A percentile compares a stretch with the other conserved stretches of the same genome.
Evolutionary conservation across 2,113 vertebrate species (phyloP).

Genomic region (Prionailurus bengalensis): DNA sequence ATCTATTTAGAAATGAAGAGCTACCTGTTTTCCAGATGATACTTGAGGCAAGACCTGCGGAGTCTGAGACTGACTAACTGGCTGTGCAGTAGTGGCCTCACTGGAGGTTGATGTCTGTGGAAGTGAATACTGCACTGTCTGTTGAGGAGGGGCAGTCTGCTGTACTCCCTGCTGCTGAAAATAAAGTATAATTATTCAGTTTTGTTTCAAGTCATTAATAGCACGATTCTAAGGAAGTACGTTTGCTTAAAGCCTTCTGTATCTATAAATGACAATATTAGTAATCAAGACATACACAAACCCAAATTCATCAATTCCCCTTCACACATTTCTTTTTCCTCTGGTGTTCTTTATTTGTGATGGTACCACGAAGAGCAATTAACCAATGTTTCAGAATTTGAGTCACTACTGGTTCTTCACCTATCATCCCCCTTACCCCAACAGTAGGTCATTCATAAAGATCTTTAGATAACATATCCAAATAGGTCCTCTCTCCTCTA

Average conservation of each 20-base stretch:
- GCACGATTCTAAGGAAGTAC: slow-evolving; percentile 28
- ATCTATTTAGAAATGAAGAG: slow-evolving; percentile 52
- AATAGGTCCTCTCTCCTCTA: not conserved
- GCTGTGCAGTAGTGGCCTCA: slow-evolving; percentile 81
- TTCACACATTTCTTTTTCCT: slow-evolving; percentile 23
- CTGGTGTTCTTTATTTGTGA: slow-evolving; percentile 10
- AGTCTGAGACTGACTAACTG: slow-evolving; percentile 84
- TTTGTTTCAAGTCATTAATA: slow-evolving; percentile 43
- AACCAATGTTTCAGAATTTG: slow-evolving; percentile 5
- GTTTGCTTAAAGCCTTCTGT: not conserved
- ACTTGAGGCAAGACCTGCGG: slow-evolving; percentile 87
- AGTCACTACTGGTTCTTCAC: slow-evolving; percentile 19
- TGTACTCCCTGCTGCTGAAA: slow-evolving; percentile 84
- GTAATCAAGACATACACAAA: slow-evolving; percentile 53
- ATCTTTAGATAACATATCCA: not conserved
- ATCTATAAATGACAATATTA: slow-evolving; percentile 2
- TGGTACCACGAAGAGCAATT: slow-evolving; percentile 18
- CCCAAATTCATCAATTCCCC: slow-evolving; percentile 40
- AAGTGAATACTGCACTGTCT: slow-evolving; percentile 86
- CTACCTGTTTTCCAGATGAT: slow-evolving; percentile 89
- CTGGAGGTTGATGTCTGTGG: slow-evolving; percentile 85
- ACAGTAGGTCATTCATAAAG: not conserved
- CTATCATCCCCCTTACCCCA: not conserved
- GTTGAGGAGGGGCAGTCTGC: slow-evolving; percentile 85
- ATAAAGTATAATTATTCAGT: slow-evolving; percentile 70